phyloP scores from a whole-genome alignment of 1,140 invertebrate genomes.

The Euborellia annulipes region DNA sequence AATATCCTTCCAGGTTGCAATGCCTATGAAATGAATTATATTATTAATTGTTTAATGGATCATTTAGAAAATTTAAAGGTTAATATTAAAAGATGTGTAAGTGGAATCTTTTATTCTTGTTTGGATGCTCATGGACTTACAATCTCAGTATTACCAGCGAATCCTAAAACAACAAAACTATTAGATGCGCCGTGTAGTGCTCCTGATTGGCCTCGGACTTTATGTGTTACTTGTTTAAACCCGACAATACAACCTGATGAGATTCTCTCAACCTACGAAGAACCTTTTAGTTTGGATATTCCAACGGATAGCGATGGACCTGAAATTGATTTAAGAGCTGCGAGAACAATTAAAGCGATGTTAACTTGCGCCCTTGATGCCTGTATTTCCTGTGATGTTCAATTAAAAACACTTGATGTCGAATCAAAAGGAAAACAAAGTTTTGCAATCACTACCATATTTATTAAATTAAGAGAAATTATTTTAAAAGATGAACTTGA shows the following conservation, averaged over 20 bases:
- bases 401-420: conserved; percentile 43
- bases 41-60: conserved; percentile 37
- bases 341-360: conserved; percentile 20
- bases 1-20: conserved; percentile 44
- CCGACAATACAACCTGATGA: not conserved
- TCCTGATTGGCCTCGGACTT: conserved; percentile 25
- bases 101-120: conserved; percentile 43
- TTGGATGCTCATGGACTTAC: conserved; percentile 43
- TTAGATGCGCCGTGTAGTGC: conserved; percentile 29
- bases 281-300: too few species aligned
- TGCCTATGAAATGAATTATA: conserved; percentile 42
- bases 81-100: conserved; percentile 33
- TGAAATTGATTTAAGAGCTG: conserved; percentile 16
- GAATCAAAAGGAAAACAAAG: conserved; percentile 18
- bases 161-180: not conserved
- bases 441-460: too few species aligned
- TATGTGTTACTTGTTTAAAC: conserved; percentile 6
- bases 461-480: not conserved
- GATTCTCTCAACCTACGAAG: too few species aligned
- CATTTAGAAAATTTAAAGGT: conserved; percentile 26
- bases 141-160: conserved; percentile 33
- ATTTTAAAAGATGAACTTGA: too few species aligned
- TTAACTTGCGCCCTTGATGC: conserved; percentile 33
- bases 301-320: conserved; percentile 17
- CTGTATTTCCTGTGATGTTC: conserved; percentile 33